Evolutionary conservation across 92 coral and sea anemone genomes (phyloP).

Genomic region (Anthopleura xanthogrammica): DNA sequence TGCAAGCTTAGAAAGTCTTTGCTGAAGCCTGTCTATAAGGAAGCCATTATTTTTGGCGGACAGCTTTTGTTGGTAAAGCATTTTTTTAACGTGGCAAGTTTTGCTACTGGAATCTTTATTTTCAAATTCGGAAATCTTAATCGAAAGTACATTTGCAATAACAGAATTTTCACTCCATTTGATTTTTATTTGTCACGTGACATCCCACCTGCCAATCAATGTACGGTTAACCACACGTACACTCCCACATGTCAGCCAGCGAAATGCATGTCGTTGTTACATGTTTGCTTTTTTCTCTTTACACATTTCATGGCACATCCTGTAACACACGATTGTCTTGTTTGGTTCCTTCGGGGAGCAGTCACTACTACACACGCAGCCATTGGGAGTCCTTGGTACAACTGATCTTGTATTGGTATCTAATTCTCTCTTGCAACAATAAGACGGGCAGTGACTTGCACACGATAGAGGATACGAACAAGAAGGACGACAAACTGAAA

Average conservation of each 20-base stretch:
- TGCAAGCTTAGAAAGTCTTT: no score
- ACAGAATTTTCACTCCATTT: no score
- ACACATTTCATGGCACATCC: not conserved
- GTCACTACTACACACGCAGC: not conserved
- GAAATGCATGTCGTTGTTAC: not conserved
- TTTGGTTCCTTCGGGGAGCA: not conserved
- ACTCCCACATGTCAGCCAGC: not conserved
- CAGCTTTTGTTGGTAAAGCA: no score
- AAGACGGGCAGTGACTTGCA: not conserved
- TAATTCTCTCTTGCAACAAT: not conserved
- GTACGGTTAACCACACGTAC: not conserved
- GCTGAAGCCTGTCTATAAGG: no score
- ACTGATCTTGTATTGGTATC: not conserved
- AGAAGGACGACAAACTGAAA: not conserved
- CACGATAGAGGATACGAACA: not conserved
- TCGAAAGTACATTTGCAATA: no score
- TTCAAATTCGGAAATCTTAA: no score
- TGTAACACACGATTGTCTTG: not conserved
- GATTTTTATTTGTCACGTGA: not conserved
- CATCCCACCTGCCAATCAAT: not conserved
- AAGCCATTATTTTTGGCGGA: no score
- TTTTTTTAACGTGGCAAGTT: no score
- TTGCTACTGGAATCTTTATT: no score
- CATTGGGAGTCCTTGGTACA: not conserved
- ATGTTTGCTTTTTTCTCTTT: not conserved